Evolutionary conservation across 1,140 invertebrate genomes (phyloP).

Genomic region (Drosophila gunungcola): DNA sequence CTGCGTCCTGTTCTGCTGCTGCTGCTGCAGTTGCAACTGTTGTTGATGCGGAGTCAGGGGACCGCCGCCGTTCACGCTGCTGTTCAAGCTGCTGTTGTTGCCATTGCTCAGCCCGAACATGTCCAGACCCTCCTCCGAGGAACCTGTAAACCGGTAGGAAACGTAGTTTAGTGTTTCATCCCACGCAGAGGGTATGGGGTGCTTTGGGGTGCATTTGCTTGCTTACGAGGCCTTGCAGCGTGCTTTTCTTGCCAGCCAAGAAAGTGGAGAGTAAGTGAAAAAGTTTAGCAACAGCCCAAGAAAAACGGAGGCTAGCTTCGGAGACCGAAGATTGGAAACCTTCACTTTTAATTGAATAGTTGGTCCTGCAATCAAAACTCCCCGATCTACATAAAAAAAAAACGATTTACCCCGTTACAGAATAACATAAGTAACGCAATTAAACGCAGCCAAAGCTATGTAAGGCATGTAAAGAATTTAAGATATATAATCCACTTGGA

Average conservation of each 20-base stretch:
- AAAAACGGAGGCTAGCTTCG: not conserved
- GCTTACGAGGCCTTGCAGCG: slow-evolving; percentile 71
- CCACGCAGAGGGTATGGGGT: not conserved
- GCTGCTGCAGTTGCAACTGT: slow-evolving; percentile 67
- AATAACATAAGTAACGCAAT: too few species aligned
- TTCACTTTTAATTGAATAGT: too few species aligned
- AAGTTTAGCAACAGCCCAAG: not conserved
- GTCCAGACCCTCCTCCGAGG: slow-evolving; percentile 91
- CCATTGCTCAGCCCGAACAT: slow-evolving; percentile 86
- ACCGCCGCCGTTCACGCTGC: slow-evolving; percentile 62
- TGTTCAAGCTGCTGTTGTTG: slow-evolving; percentile 85
- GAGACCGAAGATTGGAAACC: not conserved
- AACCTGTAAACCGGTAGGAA: slow-evolving; percentile 85
- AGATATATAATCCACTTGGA: too few species aligned
- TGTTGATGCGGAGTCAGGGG: slow-evolving; percentile 70
- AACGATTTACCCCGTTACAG: too few species aligned
- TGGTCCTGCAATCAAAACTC: too few species aligned
- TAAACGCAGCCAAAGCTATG: too few species aligned
- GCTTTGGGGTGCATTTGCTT: slow-evolving; percentile 6
- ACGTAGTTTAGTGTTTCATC: slow-evolving; percentile 1
- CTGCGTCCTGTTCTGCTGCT: slow-evolving; percentile 79
- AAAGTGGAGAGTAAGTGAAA: slow-evolving; percentile 4
- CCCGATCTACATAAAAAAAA: too few species aligned
- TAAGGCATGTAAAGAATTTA: too few species aligned
- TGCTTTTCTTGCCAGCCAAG: slow-evolving; percentile 81